A percentile compares a stretch with the other conserved stretches of the same genome.
These are phyloP conservation scores for Oligia strigilis DNA, from an alignment of 2,888 invertebrate genomes.

Conservation along the genomic window DNA sequence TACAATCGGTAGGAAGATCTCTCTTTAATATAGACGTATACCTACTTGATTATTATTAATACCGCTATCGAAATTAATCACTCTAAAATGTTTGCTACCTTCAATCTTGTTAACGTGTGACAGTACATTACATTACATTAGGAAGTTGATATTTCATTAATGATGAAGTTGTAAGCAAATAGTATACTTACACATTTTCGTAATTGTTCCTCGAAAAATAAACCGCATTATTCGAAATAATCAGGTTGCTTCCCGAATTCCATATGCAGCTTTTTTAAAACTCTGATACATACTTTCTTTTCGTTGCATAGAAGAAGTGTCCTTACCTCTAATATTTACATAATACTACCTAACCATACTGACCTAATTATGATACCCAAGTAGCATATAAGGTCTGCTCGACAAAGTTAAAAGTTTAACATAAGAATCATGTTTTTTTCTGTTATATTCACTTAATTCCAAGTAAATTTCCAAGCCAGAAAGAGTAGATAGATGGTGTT, in stretches of 20 bases:
- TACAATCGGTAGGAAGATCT: not conserved
- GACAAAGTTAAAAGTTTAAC: too few relatives aligned
- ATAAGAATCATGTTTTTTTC: too few relatives aligned
- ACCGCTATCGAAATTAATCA: conserved; percentile 34
- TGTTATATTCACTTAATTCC: not conserved
- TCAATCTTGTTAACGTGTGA: conserved; percentile 41
- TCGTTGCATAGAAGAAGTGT: too few relatives aligned
- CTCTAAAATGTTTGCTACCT: conserved; percentile 43
- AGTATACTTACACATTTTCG: not conserved
- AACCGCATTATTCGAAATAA: too few relatives aligned
- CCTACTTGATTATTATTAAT: conserved; percentile 24
- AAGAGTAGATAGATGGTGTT: not conserved
- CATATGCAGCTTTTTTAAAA: too few relatives aligned
- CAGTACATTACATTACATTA: conserved; percentile 7
- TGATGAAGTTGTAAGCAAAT: conserved; percentile 3
- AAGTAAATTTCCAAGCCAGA: not conserved
- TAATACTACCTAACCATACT: too few relatives aligned
- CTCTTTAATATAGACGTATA: conserved; percentile 13
- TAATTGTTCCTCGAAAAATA: not conserved
- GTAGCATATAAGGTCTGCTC: too few relatives aligned
- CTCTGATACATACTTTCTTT: too few relatives aligned
- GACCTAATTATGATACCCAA: too few relatives aligned
- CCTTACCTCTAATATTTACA: too few relatives aligned
- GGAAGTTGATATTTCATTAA: conserved; percentile 25
- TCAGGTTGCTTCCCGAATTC: too few relatives aligned